Evolutionary conservation across 23 tunicate genomes (phyloP).

Genomic region (Trididemnum miniatum): DNA sequence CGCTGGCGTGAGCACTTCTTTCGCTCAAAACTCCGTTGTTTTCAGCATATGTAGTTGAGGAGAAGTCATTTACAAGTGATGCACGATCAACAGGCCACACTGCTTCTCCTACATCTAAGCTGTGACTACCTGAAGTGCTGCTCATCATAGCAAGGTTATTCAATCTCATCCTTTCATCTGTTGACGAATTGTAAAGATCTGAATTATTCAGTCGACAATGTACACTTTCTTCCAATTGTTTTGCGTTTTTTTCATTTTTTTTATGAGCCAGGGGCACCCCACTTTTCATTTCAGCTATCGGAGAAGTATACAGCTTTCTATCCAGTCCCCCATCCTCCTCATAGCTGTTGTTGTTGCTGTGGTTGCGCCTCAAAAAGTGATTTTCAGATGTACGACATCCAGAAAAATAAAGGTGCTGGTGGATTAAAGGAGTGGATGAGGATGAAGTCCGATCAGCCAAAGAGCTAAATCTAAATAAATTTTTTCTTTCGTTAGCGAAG

Average conservation of each 20-base stretch:
- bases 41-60: neutral
- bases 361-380: constrained; percentile 21
- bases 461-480: constrained; percentile 3
- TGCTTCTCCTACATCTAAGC: neutral
- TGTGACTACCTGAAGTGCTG: neutral
- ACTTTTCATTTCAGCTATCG: neutral
- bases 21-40: neutral
- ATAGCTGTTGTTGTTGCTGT: constrained; percentile 40
- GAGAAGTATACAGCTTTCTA: neutral
- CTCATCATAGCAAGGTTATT: neutral
- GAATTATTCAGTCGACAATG: too few relatives aligned
- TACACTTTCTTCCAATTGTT: neutral
- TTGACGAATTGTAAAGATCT: neutral
- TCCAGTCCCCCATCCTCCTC: neutral
- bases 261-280: too few relatives aligned
- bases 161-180: neutral
- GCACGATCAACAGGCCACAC: neutral
- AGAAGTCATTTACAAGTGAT: neutral
- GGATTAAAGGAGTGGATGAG: neutral
- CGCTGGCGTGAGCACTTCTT: neutral
- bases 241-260: too few relatives aligned
- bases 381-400: neutral
- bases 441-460: neutral
- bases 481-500: too few relatives aligned
- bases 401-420: neutral